These are phyloP conservation scores for Drosophila kuntzei DNA, from an alignment of 2,888 invertebrate genomes.

Conservation along the genomic window DNA sequence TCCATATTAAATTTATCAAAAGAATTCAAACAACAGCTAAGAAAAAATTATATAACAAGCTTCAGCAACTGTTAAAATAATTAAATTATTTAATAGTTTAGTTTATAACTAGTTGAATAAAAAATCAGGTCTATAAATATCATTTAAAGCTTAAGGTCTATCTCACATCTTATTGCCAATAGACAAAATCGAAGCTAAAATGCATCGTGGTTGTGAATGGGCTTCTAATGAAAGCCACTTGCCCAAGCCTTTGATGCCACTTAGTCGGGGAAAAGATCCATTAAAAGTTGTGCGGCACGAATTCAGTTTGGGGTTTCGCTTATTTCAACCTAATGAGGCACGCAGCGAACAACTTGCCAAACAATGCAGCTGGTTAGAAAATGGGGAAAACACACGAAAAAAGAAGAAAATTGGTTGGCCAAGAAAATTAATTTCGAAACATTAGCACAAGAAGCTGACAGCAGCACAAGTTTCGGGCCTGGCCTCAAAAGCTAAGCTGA, in stretches of 20 bases:
- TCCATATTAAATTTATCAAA: no score
- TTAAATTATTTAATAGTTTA: no score
- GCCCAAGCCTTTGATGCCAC: constrained; percentile 28
- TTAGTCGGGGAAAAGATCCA: constrained; percentile 26
- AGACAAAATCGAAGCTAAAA: constrained; percentile 8
- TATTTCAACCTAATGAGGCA: constrained; percentile 60
- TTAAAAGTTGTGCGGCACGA: constrained; percentile 52
- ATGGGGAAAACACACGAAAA: constrained; percentile 2
- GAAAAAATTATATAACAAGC: no score
- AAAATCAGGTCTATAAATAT: no score
- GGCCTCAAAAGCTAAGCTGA: constrained; percentile 3
- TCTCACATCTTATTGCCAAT: not conserved
- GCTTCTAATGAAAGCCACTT: constrained; percentile 26
- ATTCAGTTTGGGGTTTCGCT: constrained; percentile 32
- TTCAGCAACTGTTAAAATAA: no score
- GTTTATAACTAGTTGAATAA: no score
- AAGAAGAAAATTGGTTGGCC: constrained; percentile 10
- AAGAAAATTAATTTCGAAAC: constrained; percentile 53
- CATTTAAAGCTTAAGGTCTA: not conserved
- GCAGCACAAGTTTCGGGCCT: constrained; percentile 19
- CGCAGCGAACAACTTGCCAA: constrained; percentile 35
- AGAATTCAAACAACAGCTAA: no score
- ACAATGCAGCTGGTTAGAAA: constrained; percentile 20
- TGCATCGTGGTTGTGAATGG: constrained; percentile 1
- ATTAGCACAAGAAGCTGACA: constrained; percentile 43